Base-by-base conservation (phyloP, 2,113 vertebrate species). In the Sceloporus tristichus region DNA sequence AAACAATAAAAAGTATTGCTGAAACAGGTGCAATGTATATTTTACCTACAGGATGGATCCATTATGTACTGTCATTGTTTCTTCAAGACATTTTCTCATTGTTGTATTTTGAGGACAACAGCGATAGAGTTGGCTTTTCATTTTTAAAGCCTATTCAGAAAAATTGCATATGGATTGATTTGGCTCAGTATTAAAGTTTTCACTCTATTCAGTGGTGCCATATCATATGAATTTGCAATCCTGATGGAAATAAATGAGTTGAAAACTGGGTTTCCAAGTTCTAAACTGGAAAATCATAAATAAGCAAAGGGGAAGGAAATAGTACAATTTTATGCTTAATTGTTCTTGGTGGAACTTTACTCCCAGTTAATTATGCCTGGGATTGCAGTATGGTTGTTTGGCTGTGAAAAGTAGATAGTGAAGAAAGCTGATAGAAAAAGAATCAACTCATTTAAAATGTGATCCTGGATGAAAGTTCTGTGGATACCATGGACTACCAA, bases 251-350 rank as follows among this genome's bases (percentile, higher is more conserved):
- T n/a, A 85, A 23, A 34, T 78, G 91, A 84, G 40, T 38, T 71
- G 16, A 78, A 92, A 54, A 88, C 18, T 25, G 27, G 38, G 80
- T 91, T 94, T 90, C 91, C 90, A 86, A 90, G 84, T 87, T 90
- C 90, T 56, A 75, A 91, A 91, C 91, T 80, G 81, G 56, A 79
- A 9, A 89, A 80, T 83, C 79, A 83, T 77, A 89, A 85, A 59
- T 74, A 90, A 87, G 91, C 91, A 25, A 27, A 25, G 62, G 77
- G 70, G 54, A 27, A 2, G 9, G 56, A 10, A 10, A 59, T 59
- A 16, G 56, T 9, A 59, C 56, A 59, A 10, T 59, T 59, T 59
- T 59, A 59, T 9, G 56, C 56, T 59, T 59, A 16, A 6, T 59
- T 59, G 56, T 59, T 59, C 14, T 9, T 10, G 1, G 9, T 59